Evolutionary conservation across 1,140 invertebrate species (phyloP).

Genomic region (Homalodisca vitripennis): DNA sequence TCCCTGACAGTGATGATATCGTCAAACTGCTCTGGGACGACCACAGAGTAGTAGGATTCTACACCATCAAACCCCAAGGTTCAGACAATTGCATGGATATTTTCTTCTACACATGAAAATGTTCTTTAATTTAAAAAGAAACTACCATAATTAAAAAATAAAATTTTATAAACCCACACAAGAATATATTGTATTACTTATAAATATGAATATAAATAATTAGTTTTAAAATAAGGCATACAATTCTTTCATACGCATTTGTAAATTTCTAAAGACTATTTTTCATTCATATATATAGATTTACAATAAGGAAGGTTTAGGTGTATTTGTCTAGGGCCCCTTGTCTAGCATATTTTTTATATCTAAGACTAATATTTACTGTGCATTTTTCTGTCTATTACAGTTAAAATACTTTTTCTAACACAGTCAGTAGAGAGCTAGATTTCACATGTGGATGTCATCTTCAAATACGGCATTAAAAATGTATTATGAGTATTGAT

Average conservation of each 20-base stretch:
- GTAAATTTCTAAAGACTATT: too few species aligned
- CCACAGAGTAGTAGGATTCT: slow-evolving; percentile 42
- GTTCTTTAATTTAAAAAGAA: background rate
- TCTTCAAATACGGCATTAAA: too few species aligned
- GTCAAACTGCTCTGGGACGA: slow-evolving; percentile 41
- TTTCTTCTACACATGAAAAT: background rate
- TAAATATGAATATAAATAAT: background rate
- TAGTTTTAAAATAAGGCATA: background rate
- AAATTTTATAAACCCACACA: background rate
- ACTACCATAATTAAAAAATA: background rate
- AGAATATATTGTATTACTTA: background rate
- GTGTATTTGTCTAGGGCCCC: too few species aligned
- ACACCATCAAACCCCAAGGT: slow-evolving; percentile 43
- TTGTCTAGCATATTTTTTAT: too few species aligned
- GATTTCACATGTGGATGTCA: too few species aligned
- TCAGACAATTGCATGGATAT: background rate
- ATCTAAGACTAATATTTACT: too few species aligned
- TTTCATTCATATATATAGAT: too few species aligned
- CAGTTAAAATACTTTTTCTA: too few species aligned
- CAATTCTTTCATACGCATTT: background rate
- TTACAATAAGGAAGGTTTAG: too few species aligned
- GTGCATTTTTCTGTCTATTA: too few species aligned
- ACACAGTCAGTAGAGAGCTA: too few species aligned
- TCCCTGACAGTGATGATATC: slow-evolving; percentile 40
- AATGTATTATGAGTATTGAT: too few species aligned